These are phyloP conservation scores for Tetropium fuscum DNA, from an alignment of 2,888 invertebrate species.

Conservation along the genomic window DNA sequence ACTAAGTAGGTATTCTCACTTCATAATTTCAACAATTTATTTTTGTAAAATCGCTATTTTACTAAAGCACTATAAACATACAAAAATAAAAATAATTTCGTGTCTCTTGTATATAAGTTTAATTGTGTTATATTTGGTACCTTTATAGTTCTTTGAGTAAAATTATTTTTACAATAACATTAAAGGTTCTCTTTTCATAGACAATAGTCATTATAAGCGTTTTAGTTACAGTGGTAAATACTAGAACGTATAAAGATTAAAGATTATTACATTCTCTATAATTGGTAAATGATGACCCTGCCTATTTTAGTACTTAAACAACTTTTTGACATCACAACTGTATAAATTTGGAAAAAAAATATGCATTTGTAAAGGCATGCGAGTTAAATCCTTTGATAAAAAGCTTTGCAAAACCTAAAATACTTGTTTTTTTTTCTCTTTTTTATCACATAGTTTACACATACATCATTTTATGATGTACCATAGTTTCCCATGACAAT, in stretches of 20 bases:
- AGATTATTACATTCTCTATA: constrained; percentile 45
- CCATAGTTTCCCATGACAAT: too few species aligned
- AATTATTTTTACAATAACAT: constrained; percentile 8
- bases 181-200: constrained; percentile 19
- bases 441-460: too few species aligned
- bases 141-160: constrained; percentile 23
- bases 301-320: constrained; percentile 45
- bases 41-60: constrained; percentile 12
- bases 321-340: constrained; percentile 46
- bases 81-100: constrained; percentile 31
- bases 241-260: constrained; percentile 46
- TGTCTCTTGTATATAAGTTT: constrained; percentile 15
- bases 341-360: constrained; percentile 30
- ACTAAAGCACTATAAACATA: constrained; percentile 26
- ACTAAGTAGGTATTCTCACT: too few species aligned
- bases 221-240: constrained; percentile 40
- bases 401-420: too few species aligned
- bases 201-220: constrained; percentile 42
- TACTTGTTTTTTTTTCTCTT: too few species aligned
- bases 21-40: constrained; percentile 1
- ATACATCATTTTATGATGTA: too few species aligned
- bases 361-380: constrained; percentile 27
- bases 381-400: too few species aligned
- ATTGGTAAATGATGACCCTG: constrained; percentile 50
- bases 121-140: constrained; percentile 16